Evolutionary conservation across 92 coral and sea anemone species (phyloP), one percentile per base, ranked within the genome.

Genomic region (Desmophyllum pertusum): DNA sequence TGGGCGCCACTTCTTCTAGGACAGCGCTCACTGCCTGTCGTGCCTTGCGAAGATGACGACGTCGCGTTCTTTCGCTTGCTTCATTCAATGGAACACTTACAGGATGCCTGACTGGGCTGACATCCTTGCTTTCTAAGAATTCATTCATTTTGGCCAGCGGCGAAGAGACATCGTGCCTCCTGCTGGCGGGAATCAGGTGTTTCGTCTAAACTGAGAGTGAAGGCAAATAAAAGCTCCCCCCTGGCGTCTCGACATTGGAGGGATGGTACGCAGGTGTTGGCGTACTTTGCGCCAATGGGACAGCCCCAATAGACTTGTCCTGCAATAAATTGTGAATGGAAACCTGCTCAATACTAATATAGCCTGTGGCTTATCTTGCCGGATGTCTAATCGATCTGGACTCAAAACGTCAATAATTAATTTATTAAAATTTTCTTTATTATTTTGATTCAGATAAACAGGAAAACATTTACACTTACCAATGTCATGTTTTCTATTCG

Each of bases 41-140:
- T 41, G 81, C 71, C 73, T 82, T 82, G 36, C 80, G 86, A 41
- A 70, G 46, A 71, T 80, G 85, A 53, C 85, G 46, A 55, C 85
- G 41, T 35, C 85, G 19, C 61, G 85, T 80, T 23, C 85, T 80
- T 48, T 80, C 77, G 30, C 85, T 67, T 6, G 77, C 77, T 36
- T 80, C 85, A 61, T 67, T 17, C 85, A 77, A 80, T 39, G 85
- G 62, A 39, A 80, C 52, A 29, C 45, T 80, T 31, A 80, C 77
- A 33, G 85, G 45, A 67, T 66, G 52, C 70, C 85, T 80, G 77
- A 73, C 65, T 74, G 76, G 68, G 62, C 83, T 78, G 57, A 78
- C 69, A 82, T 83, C 79, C 45, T 48, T 83, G 70, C 80, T 83
- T 45, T 73, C 33, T 33, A 81, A 57, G 41, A 81, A 81, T 36